phyloP scores from a whole-genome alignment of 2,888 invertebrate species.

The Sarcophaga rosellei region DNA sequence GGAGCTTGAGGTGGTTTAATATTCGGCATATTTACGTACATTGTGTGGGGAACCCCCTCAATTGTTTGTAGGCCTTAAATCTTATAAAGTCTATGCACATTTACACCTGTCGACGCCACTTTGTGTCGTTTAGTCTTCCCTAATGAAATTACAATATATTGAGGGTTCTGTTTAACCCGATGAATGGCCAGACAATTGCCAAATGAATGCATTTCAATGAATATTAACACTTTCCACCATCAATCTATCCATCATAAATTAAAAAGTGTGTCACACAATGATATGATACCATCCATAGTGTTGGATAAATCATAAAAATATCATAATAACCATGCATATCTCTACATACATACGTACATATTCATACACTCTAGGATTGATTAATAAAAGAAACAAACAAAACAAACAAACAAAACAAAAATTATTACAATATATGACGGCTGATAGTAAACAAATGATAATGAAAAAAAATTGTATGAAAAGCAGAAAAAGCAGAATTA shows the following conservation, averaged over 20 bases:
- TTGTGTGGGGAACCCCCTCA: too few species aligned
- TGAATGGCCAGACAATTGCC: background rate
- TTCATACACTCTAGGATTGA: conserved; percentile 22
- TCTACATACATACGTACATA: too few species aligned
- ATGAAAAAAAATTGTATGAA: background rate
- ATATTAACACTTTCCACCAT: conserved; percentile 58
- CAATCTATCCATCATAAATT: conserved; percentile 62
- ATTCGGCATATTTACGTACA: too few species aligned
- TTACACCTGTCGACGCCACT: conserved; percentile 23
- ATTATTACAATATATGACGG: background rate
- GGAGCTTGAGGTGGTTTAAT: too few species aligned
- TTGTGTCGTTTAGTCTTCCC: background rate
- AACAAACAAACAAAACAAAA: background rate
- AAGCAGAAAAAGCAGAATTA: conserved; percentile 7
- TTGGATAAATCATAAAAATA: conserved; percentile 36
- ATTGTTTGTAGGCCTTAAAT: too few species aligned
- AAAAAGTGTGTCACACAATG: conserved; percentile 42
- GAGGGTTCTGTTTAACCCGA: background rate
- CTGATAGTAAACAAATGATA: conserved; percentile 34
- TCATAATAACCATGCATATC: conserved; percentile 12
- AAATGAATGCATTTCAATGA: conserved; percentile 30
- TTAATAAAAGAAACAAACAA: background rate
- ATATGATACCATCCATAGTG: background rate
- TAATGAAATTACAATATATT: background rate
- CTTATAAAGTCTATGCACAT: background rate